A percentile compares a stretch with the other conserved stretches of the same genome.
phyloP scores from a whole-genome alignment of 1,140 invertebrate species.

The Saccostrea glomerata region DNA sequence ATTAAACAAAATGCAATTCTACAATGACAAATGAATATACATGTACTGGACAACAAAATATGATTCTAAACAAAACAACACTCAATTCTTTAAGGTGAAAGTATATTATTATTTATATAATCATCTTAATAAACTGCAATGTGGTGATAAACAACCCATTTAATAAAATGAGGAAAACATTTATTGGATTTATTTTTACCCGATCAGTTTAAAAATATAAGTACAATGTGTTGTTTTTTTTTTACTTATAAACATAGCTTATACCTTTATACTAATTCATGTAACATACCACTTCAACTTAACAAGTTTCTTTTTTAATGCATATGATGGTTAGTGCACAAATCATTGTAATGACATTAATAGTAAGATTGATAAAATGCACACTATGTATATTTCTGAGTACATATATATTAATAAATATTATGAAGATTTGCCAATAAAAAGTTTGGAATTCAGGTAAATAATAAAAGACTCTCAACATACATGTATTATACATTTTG shows the following conservation, averaged over 20 bases:
- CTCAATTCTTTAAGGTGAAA: not conserved
- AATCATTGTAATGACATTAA: not conserved
- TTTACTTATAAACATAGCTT: not conserved
- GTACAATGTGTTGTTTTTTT: no score
- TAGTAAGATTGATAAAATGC: not conserved
- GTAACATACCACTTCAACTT: not conserved
- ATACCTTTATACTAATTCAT: not conserved
- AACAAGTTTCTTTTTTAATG: not conserved
- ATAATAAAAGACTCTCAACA: not conserved
- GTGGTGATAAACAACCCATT: not conserved
- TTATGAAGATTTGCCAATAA: not conserved
- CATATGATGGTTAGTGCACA: not conserved
- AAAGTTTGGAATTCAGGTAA: not conserved
- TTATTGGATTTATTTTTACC: not conserved
- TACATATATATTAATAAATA: not conserved
- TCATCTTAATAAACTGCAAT: not conserved
- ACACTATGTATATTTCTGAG: not conserved
- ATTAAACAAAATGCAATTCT: slow-evolving; percentile 36
- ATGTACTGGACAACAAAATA: slow-evolving; percentile 10
- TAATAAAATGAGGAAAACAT: not conserved
- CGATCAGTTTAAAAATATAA: not conserved
- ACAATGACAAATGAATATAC: slow-evolving; percentile 34
- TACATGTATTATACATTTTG: not conserved
- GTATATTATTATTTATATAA: not conserved
- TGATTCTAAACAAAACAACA: slow-evolving; percentile 29